phyloP scores from a whole-genome alignment of 2,888 invertebrate species.

The Agrilus mali region DNA sequence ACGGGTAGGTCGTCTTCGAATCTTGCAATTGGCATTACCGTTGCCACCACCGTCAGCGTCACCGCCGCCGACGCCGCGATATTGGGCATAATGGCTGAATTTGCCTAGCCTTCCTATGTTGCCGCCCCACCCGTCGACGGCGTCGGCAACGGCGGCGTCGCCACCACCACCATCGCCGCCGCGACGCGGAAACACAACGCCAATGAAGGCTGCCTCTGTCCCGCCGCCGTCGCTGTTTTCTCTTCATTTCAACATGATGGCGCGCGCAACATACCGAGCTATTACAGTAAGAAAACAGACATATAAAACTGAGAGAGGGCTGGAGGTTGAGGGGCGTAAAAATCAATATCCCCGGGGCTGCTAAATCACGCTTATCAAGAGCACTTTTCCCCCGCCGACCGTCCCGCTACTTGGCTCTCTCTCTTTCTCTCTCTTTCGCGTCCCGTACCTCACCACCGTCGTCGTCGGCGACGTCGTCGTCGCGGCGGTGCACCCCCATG shows the following conservation, averaged over 20 bases:
- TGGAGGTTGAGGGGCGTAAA: conserved; percentile 36
- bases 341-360: conserved; percentile 56
- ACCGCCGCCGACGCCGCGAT: conserved; percentile 21
- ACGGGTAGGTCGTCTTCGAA: no score
- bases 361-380: conserved; percentile 58
- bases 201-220: conserved; percentile 30
- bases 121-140: conserved; percentile 9
- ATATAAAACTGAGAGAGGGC: conserved; percentile 39
- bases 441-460: conserved; percentile 33
- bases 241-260: conserved; percentile 32
- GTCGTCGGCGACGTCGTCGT: conserved; percentile 22
- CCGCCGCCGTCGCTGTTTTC: conserved; percentile 30
- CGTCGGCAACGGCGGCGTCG: conserved; percentile 8
- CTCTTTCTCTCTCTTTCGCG: conserved; percentile 26
- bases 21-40: no score
- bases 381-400: conserved; percentile 33
- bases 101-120: conserved; percentile 26
- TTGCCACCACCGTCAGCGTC: conserved; percentile 5
- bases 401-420: conserved; percentile 13
- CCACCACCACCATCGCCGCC: conserved; percentile 20
- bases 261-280: conserved; percentile 38
- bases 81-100: conserved; percentile 34
- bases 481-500: conserved; percentile 16
- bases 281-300: conserved; percentile 45
- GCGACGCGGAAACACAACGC: conserved; percentile 33